Base-by-base conservation (phyloP, 2,888 invertebrate species). In the Trichopoda pennipes region DNA sequence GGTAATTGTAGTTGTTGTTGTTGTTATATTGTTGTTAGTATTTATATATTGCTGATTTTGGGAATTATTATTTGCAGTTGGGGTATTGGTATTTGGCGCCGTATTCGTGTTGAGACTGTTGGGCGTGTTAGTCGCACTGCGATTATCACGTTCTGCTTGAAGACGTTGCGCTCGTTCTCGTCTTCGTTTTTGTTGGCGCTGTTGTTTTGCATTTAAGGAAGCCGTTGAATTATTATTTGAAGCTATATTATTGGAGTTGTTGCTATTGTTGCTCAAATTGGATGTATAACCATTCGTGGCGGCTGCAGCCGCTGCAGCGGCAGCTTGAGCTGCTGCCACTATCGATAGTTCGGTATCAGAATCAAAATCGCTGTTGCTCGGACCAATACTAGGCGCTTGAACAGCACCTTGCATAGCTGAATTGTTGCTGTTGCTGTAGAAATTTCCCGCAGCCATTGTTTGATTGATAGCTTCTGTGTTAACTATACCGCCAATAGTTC, bases 121-220 rank as follows among this genome's bases (percentile, higher is more conserved):
- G 47, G 86, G 83, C 38, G 84, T 83, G 32, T 80, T 80, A 49
- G 78, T 79, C 64, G 83, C 81, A 56, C 87, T 92, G 94, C 91
- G 90, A 85, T 86, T 90, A 93, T 95, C 95, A 92, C 95, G 94
- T 92, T 95, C 95, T 92, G 95, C 95, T 93, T 96, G 95, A 94
- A 96, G 95, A 92, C 96, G 96, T 94, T 96, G 96, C 90, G 96
- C 96, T 92, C 96, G 94, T 93, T 96, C 96, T 92, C 96, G 94
- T 92, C 96, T 94, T 92, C 96, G 94, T 92, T 96, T 96, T 92
- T 95, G 94, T 92, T 95, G 95, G 23, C 91, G 89, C 78, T 91
- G 91, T 69, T 91, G 91, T 85, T 90, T 91, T 14, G 90, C 88
- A 85, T 90, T 90, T 14, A 90, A 76, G 72, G 82, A 82, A 77